Percentiles rank a stretch among this genome's conserved stretches.
These are phyloP conservation scores for Bemisia tabaci DNA, from an alignment of 1,140 invertebrate species.

Conservation along the genomic window DNA sequence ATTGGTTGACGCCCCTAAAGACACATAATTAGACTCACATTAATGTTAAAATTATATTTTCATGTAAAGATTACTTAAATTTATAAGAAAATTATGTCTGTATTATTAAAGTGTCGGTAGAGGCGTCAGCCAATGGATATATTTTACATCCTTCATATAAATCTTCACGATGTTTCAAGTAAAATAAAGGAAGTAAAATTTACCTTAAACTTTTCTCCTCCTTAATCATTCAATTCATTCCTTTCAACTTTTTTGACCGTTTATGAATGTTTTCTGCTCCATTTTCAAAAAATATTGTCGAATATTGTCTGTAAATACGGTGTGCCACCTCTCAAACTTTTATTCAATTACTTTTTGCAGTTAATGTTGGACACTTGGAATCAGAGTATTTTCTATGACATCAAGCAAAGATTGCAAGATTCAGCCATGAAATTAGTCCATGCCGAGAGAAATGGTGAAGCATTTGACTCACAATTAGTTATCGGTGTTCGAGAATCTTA, in stretches of 20 bases:
- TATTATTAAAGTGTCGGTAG: too few species aligned
- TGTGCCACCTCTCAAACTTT: not conserved
- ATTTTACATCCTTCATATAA: too few species aligned
- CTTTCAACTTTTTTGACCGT: not conserved
- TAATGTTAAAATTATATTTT: too few species aligned
- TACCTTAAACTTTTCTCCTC: too few species aligned
- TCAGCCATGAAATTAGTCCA: slow-evolving; percentile 96
- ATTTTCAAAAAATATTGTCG: not conserved
- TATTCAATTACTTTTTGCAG: slow-evolving; percentile 34
- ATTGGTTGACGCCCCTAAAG: too few species aligned
- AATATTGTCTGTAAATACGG: not conserved
- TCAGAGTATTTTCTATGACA: slow-evolving; percentile 90
- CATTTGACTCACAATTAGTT: slow-evolving; percentile 92
- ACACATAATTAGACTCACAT: too few species aligned
- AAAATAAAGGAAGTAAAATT: too few species aligned
- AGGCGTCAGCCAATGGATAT: too few species aligned
- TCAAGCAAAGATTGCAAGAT: slow-evolving; percentile 85
- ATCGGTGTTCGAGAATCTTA: slow-evolving; percentile 93
- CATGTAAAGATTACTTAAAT: too few species aligned
- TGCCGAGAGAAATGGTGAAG: slow-evolving; percentile 90
- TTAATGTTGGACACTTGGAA: slow-evolving; percentile 98
- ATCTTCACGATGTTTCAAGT: too few species aligned
- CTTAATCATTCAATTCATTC: not conserved
- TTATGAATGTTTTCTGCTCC: not conserved
- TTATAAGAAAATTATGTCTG: too few species aligned